Evolutionary conservation across 2,888 invertebrate genomes (phyloP).

Genomic region (Eupsilia transversa): DNA sequence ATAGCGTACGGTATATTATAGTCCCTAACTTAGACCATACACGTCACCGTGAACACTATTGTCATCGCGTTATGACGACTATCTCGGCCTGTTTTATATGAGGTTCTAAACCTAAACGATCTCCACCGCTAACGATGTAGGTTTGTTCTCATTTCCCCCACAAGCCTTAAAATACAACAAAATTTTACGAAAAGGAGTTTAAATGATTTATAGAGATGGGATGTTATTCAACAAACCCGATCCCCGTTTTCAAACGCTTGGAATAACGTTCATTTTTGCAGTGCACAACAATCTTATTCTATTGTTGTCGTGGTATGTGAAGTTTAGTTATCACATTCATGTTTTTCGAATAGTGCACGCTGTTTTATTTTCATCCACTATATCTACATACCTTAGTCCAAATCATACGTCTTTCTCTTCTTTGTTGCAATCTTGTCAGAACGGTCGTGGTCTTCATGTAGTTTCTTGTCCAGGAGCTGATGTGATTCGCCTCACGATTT

Average conservation of each 20-base stretch:
- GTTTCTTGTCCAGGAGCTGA: too few relatives aligned
- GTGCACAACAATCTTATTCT: too few relatives aligned
- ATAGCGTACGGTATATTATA: background rate
- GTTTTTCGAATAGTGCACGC: background rate
- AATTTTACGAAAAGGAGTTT: slow-evolving; percentile 5
- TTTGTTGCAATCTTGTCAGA: too few relatives aligned
- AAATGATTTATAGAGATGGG: slow-evolving; percentile 14
- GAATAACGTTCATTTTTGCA: background rate
- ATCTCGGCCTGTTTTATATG: slow-evolving; percentile 61
- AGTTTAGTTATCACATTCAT: background rate
- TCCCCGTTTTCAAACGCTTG: background rate
- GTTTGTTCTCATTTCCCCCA: slow-evolving; percentile 26
- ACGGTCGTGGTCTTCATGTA: too few relatives aligned
- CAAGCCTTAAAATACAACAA: background rate
- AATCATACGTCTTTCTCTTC: too few relatives aligned
- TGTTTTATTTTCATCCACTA: background rate
- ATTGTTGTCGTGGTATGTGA: background rate
- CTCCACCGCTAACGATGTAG: slow-evolving; percentile 50
- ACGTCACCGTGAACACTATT: slow-evolving; percentile 61
- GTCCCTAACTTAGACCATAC: slow-evolving; percentile 31
- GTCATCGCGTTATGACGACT: slow-evolving; percentile 59
- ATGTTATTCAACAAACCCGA: background rate
- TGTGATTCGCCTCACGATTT: too few relatives aligned
- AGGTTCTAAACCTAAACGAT: slow-evolving; percentile 58
- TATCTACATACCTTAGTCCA: background rate